phyloP scores from a whole-genome alignment of 2,888 invertebrate species.

The Drosophila paracracens region DNA sequence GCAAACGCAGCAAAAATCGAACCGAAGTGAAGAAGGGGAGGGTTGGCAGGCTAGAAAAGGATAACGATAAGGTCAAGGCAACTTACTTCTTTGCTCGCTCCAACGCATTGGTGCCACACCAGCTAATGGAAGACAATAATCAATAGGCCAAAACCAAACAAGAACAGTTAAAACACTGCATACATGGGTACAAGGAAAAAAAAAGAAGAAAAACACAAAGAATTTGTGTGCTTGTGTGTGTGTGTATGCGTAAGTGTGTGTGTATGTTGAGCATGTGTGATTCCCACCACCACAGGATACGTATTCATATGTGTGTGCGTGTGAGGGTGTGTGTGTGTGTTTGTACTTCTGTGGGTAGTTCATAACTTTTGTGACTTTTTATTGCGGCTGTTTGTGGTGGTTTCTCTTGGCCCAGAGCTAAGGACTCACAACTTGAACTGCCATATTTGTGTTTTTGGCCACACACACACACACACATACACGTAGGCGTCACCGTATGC shows the following conservation, averaged over 20 bases:
- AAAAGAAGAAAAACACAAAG: conserved; percentile 4
- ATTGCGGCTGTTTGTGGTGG: conserved; percentile 59
- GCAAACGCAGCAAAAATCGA: conserved; percentile 61
- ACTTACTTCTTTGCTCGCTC: conserved; percentile 10
- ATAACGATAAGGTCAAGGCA: conserved; percentile 56
- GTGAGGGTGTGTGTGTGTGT: conserved; percentile 18
- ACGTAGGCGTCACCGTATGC: conserved; percentile 57
- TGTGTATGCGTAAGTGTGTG: neutral
- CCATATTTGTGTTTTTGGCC: conserved; percentile 61
- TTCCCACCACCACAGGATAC: conserved; percentile 50
- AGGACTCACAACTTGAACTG: conserved; percentile 54
- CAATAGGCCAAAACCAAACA: conserved; percentile 44
- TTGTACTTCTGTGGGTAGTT: conserved; percentile 56
- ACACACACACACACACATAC: conserved; percentile 18
- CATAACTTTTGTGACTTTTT: conserved; percentile 63
- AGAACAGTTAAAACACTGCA: neutral
- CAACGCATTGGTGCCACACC: conserved; percentile 6
- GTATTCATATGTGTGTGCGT: conserved; percentile 14
- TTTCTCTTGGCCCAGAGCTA: conserved; percentile 65
- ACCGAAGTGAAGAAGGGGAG: conserved; percentile 7
- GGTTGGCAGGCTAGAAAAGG: conserved; percentile 41
- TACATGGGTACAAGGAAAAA: neutral
- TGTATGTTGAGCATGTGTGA: conserved; percentile 29
- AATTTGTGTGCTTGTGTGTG: conserved; percentile 22
- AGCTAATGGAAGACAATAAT: conserved; percentile 57